Conservation (phyloP, 30 jellyfish, hydroid and myxozoan species). For the Aurelia sp. region DNA sequence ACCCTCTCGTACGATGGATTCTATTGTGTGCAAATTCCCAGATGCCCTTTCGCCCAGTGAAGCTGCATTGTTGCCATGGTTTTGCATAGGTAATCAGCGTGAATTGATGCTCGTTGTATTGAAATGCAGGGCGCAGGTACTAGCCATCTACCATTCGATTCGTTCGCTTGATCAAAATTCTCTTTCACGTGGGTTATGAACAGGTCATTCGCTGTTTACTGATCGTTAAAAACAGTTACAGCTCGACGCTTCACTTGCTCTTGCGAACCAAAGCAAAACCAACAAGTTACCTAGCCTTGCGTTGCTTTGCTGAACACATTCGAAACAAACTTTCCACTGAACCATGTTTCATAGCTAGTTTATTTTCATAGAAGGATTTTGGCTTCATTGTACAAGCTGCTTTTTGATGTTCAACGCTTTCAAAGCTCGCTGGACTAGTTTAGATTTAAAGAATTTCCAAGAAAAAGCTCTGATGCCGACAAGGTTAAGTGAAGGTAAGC, state of each 20-base stretch:
- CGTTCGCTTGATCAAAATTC: background rate
- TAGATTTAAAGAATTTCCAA: background rate
- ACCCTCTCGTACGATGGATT: too few relatives aligned
- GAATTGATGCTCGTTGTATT: slow-evolving; percentile 42
- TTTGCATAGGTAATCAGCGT: slow-evolving; percentile 53
- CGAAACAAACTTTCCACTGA: too few relatives aligned
- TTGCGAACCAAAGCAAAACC: background rate
- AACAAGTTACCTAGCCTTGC: background rate
- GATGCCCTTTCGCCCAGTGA: background rate
- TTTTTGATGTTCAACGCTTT: too few relatives aligned
- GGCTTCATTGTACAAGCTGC: too few relatives aligned
- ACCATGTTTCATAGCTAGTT: too few relatives aligned
- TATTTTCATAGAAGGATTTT: background rate
- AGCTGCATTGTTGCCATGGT: slow-evolving; percentile 28
- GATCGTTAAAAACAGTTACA: slow-evolving; percentile 53
- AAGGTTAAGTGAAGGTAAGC: slow-evolving; percentile 42
- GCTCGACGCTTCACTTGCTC: slow-evolving; percentile 36
- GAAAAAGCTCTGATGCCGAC: slow-evolving; percentile 48
- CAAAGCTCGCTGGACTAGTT: too few relatives aligned
- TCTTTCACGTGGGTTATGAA: slow-evolving; percentile 45
- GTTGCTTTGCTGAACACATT: background rate
- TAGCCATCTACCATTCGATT: slow-evolving; percentile 64
- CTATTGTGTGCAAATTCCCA: too few relatives aligned
- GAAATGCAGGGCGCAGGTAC: slow-evolving; percentile 72
- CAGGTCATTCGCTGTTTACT: slow-evolving; percentile 67